These are phyloP conservation scores for Haemorhous mexicanus DNA, from an alignment of 2,113 vertebrate genomes.

Conservation along the genomic window DNA sequence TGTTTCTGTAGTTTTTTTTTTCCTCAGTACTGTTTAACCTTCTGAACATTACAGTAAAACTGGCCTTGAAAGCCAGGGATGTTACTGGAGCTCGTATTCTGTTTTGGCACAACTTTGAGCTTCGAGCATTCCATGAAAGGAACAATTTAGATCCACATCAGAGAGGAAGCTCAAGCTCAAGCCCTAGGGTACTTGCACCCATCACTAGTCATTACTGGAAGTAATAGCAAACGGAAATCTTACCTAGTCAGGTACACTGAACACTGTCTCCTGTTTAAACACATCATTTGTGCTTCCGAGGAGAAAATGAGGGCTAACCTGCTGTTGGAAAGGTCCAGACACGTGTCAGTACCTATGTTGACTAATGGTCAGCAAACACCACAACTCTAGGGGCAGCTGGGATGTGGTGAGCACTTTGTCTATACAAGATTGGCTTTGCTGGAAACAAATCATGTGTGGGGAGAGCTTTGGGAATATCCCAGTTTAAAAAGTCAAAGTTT, in stretches of 20 bases:
- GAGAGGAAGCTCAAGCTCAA: not conserved
- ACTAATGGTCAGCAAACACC: not conserved
- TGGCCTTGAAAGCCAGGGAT: not conserved
- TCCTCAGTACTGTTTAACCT: not conserved
- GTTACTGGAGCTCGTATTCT: not conserved
- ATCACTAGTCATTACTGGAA: not conserved
- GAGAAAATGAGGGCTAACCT: not conserved
- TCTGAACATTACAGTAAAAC: not conserved
- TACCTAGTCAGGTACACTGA: not conserved
- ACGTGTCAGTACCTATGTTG: not conserved
- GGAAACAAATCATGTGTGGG: not conserved
- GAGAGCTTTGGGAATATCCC: not conserved
- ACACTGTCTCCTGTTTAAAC: not conserved
- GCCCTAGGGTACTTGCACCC: not conserved
- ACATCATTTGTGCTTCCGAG: not conserved
- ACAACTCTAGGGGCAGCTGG: not conserved
- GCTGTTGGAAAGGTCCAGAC: not conserved
- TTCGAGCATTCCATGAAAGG: rapidly evolving
- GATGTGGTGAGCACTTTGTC: not conserved
- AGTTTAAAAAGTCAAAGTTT: not conserved
- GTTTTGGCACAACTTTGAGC: not conserved
- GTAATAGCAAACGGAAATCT: not conserved
- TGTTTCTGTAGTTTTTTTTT: not conserved
- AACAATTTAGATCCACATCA: not conserved
- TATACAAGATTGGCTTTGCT: not conserved